A percentile compares a stretch with the other conserved stretches of the same genome.
phyloP scores from a whole-genome alignment of 2,888 invertebrate genomes.

The Drosophila meridiana region DNA sequence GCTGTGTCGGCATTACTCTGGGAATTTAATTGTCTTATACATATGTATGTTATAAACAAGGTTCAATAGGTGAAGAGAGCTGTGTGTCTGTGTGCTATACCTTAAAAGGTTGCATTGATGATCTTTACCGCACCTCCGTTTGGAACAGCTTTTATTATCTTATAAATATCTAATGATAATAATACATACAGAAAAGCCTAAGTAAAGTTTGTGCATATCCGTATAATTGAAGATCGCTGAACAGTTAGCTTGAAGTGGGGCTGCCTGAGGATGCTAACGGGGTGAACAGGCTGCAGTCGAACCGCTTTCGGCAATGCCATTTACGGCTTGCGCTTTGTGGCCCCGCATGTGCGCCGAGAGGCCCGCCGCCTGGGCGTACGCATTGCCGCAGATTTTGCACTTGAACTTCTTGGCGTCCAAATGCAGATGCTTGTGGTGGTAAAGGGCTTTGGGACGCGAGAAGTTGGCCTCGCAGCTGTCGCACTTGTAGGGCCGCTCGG shows the following conservation, averaged over 20 bases:
- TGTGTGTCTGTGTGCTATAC: too few relatives aligned
- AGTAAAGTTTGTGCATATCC: neutral
- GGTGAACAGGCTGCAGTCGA: neutral
- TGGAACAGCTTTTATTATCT: neutral
- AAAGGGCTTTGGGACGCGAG: conserved; percentile 75
- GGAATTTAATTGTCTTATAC: too few relatives aligned
- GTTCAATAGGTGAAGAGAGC: too few relatives aligned
- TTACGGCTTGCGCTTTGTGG: conserved; percentile 59
- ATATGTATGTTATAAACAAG: too few relatives aligned
- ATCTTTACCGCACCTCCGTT: too few relatives aligned
- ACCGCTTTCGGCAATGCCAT: conserved; percentile 17
- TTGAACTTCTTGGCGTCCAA: conserved; percentile 81
- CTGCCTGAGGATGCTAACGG: conserved; percentile 5
- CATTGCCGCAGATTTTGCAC: conserved; percentile 78
- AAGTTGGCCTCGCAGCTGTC: conserved; percentile 75
- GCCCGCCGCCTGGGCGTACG: conserved; percentile 82
- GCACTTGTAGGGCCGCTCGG: conserved; percentile 73
- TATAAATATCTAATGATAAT: neutral
- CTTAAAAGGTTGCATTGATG: neutral
- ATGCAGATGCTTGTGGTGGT: conserved; percentile 80
- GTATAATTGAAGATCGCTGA: neutral
- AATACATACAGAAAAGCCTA: neutral
- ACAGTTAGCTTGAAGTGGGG: neutral
- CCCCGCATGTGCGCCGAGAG: conserved; percentile 82
- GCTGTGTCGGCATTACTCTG: too few relatives aligned